These are phyloP conservation scores for Pipra filicauda DNA, from an alignment of 2,113 vertebrate genomes.

Conservation along the genomic window DNA sequence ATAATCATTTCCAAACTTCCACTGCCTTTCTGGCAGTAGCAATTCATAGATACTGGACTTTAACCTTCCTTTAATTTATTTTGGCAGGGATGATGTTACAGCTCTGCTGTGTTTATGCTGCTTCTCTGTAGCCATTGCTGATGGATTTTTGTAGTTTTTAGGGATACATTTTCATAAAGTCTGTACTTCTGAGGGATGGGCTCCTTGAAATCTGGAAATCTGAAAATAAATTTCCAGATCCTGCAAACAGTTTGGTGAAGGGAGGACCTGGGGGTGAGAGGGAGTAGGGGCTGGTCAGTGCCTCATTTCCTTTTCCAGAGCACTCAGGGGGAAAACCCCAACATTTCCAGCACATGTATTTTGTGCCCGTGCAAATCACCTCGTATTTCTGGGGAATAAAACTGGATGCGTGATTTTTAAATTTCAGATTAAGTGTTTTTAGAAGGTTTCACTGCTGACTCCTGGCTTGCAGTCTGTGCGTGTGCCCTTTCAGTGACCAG, in stretches of 20 bases:
- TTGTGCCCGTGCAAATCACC: background rate
- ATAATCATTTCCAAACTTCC: background rate
- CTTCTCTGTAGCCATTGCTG: background rate
- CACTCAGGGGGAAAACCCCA: rapidly evolving
- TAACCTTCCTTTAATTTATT: background rate
- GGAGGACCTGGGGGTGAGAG: background rate
- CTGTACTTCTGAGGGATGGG: background rate
- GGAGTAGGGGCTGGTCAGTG: background rate
- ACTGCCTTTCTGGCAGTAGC: background rate
- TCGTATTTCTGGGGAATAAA: background rate
- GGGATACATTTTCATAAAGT: background rate
- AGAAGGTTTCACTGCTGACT: background rate
- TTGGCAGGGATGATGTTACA: background rate
- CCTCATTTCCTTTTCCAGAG: background rate
- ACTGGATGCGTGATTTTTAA: background rate
- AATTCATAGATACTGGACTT: background rate
- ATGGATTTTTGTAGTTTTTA: background rate
- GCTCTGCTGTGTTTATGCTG: background rate
- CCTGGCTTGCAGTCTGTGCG: background rate
- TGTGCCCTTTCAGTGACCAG: background rate
- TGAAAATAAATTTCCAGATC: background rate
- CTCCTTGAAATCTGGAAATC: background rate
- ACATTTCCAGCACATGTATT: background rate
- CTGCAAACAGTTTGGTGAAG: background rate
- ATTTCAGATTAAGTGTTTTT: background rate